A percentile compares a stretch with the other conserved stretches of the same genome.
Evolutionary conservation across 2,888 invertebrate genomes (phyloP).

Genomic region (Parelbella ahira): DNA sequence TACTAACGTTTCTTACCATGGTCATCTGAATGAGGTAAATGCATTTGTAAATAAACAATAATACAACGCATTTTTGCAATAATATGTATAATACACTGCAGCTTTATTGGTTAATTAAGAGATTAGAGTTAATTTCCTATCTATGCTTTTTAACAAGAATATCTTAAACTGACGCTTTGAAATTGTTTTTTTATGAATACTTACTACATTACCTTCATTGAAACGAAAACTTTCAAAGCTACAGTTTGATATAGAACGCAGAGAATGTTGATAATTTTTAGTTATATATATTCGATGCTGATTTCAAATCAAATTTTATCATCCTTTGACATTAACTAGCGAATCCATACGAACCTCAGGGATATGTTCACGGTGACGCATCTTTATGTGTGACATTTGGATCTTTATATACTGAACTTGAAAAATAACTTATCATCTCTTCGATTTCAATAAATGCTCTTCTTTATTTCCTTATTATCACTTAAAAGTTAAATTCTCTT

Average conservation of each 20-base stretch:
- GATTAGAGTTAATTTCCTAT: slow-evolving; percentile 8
- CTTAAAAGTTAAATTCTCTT: slow-evolving; percentile 26
- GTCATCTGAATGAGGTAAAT: slow-evolving; percentile 20
- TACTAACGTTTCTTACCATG: slow-evolving; percentile 16
- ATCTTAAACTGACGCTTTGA: slow-evolving; percentile 9
- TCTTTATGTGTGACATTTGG: too few species aligned
- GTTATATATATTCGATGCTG: slow-evolving; percentile 1
- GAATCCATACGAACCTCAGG: slow-evolving; percentile 3
- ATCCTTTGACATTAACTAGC: slow-evolving; percentile 1
- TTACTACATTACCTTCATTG: neutral
- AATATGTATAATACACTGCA: slow-evolving; percentile 35
- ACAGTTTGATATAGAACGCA: slow-evolving; percentile 9
- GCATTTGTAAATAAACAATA: slow-evolving; percentile 11
- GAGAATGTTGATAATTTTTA: slow-evolving; percentile 2
- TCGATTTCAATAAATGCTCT: slow-evolving; percentile 13
- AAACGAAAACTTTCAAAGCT: slow-evolving; percentile 1
- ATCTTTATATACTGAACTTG: too few species aligned
- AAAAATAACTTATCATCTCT: slow-evolving; percentile 13
- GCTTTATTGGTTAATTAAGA: slow-evolving; percentile 27
- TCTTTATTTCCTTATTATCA: slow-evolving; percentile 22
- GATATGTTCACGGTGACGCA: neutral
- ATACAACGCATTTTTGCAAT: slow-evolving; percentile 11
- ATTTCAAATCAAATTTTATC: too few species aligned
- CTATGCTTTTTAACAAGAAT: slow-evolving; percentile 3
- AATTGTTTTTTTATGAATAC: neutral